Conservation (phyloP, 2,797 vertebrate species). For the Tragelaphus oryx region DNA sequence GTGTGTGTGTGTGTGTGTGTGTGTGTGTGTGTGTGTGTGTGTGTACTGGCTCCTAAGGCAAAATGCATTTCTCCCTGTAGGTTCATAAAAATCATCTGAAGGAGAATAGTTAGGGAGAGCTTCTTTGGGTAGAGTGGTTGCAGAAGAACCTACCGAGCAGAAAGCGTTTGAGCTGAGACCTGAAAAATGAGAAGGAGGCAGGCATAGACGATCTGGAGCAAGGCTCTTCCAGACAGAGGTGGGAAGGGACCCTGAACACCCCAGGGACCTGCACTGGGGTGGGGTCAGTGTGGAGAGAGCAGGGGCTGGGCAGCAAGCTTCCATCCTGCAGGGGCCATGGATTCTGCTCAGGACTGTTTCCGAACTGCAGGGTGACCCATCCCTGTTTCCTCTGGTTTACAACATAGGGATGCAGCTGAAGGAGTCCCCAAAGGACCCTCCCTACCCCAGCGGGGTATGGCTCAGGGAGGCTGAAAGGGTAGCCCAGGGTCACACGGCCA, state of each 20-base stretch:
- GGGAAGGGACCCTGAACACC: too few species aligned
- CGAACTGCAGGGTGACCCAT: fast-evolving
- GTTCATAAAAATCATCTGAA: neutral
- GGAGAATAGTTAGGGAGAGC: neutral
- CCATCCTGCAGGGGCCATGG: fast-evolving
- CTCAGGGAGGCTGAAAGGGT: neutral
- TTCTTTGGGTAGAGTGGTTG: fast-evolving
- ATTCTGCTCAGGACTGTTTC: neutral
- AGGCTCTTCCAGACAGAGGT: neutral
- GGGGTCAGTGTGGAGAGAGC: neutral
- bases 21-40: too few species aligned
- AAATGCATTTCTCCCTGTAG: neutral
- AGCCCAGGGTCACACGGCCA: neutral
- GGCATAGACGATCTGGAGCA: too few species aligned
- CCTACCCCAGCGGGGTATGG: neutral
- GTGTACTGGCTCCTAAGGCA: fast-evolving
- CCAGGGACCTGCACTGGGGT: neutral
- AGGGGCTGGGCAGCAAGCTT: fast-evolving
- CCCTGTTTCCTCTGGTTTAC: neutral
- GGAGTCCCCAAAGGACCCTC: neutral
- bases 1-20: neutral
- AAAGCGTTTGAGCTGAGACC: neutral
- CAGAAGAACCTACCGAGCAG: neutral
- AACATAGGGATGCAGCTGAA: neutral
- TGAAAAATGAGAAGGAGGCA: neutral